These are phyloP conservation scores for Olivierus martensii DNA, from an alignment of 1,140 invertebrate genomes.

Conservation along the genomic window DNA sequence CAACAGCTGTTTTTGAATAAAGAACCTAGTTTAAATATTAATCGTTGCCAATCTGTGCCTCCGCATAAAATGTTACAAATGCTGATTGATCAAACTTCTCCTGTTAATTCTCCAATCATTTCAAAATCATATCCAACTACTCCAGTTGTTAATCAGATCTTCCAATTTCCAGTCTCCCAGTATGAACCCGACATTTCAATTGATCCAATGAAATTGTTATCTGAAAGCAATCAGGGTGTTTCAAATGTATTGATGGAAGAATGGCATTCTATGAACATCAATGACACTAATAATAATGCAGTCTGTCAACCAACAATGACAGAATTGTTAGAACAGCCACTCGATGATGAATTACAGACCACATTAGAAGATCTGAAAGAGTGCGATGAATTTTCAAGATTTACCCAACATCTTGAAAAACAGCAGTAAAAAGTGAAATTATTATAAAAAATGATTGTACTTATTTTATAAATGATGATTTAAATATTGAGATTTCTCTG, in stretches of 20 bases:
- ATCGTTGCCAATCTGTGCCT: conserved; percentile 58
- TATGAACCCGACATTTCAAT: too few species aligned
- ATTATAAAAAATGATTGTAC: too few species aligned
- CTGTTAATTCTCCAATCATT: not conserved
- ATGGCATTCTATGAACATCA: not conserved
- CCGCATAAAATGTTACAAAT: conserved; percentile 41
- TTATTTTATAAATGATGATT: too few species aligned
- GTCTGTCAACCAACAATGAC: conserved; percentile 7
- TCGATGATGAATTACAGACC: conserved; percentile 20
- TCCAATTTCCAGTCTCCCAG: conserved; percentile 3
- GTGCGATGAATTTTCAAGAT: conserved; percentile 24
- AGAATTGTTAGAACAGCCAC: conserved; percentile 9
- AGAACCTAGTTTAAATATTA: conserved; percentile 21
- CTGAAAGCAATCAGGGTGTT: not conserved
- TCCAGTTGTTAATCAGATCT: conserved; percentile 14
- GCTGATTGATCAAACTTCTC: not conserved
- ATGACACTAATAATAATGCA: conserved; percentile 2
- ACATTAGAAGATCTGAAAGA: conserved; percentile 22
- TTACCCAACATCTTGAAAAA: conserved; percentile 15
- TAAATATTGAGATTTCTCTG: too few species aligned
- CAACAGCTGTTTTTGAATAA: conserved; percentile 8
- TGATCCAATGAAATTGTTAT: not conserved
- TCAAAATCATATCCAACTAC: conserved; percentile 21
- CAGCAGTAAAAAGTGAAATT: too few species aligned
- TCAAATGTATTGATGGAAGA: conserved; percentile 4